phyloP scores from a whole-genome alignment of 2,113 vertebrate genomes.

The Haplotaxodon microlepis region DNA sequence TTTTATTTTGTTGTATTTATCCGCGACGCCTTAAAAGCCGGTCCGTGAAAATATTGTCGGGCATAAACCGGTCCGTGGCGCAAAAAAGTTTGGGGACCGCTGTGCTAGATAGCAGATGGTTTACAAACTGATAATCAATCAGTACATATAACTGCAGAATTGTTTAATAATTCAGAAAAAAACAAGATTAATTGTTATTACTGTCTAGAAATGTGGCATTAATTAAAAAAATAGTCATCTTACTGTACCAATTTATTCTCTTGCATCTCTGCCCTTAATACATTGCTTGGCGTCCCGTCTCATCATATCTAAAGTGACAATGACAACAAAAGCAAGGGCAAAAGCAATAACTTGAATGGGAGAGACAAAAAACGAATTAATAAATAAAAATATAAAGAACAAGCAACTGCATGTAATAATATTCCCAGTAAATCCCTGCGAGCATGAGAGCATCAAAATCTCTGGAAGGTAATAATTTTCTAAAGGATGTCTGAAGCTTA shows the following conservation, averaged over 20 bases:
- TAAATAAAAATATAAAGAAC: not conserved
- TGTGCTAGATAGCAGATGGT: not conserved
- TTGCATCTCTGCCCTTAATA: not conserved
- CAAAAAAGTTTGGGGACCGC: not conserved
- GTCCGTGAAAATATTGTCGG: too few species aligned
- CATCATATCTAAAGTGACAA: not conserved
- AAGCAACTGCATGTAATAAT: not conserved
- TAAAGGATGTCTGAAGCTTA: not conserved
- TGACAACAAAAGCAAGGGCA: not conserved
- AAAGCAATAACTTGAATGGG: not conserved
- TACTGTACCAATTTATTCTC: not conserved
- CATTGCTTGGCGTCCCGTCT: not conserved
- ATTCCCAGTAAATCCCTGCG: not conserved
- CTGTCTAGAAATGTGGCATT: not conserved
- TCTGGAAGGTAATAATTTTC: conserved; percentile 20
- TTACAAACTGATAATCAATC: not conserved
- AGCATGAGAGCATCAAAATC: not conserved
- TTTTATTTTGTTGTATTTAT: too few species aligned
- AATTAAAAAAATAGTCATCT: not conserved
- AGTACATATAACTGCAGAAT: not conserved
- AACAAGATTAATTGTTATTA: not conserved
- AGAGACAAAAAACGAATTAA: not conserved
- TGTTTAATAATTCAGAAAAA: not conserved
- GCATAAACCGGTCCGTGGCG: not conserved
- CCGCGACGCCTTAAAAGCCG: too few species aligned